Evolutionary conservation across 2,888 invertebrate genomes (phyloP), one percentile per base, ranked within the genome.

Genomic region (Phorcus lineatus): DNA sequence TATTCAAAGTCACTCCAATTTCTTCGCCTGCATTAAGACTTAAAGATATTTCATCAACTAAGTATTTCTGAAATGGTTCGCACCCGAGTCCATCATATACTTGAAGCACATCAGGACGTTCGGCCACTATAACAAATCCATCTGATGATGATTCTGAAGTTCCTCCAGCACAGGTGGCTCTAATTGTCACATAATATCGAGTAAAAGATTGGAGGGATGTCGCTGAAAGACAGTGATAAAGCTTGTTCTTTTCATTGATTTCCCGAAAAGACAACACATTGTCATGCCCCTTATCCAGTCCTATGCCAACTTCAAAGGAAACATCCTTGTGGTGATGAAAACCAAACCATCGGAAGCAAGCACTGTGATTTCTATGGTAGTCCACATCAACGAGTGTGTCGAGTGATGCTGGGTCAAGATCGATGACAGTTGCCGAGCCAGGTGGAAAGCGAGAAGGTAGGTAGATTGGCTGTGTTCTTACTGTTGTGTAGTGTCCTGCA

Each of bases 361-460:
- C 47, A 16, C 24, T 24, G 13, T 53, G 53, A 4, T 40, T 16
- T 22, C 19, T 40, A 16, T 74, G 74, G 52, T 22, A 74, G 52
- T 74, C 74, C 0, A 74, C 74, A 24, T 74, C 74, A 13, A 16
- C 11, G 1, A 67, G 9, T 11, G 52, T 24, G 17, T 78, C 67
- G 9, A 40, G 24, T 17, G 53, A 24, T 19, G 47, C 24, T 6
- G 81, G 79, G n/a, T 82, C 82, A 6, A 83, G 9, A 74, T 85
- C 86, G 19, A 67, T 24, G 3, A 86, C 81, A 7, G 80, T 52
- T 7, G 82, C 84, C 31, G 77, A 70, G 11, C 80, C 80, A 6
- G 86, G 84, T n/a, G 81, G 81, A 75, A 82, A 78, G 3, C 62
- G 57, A 0, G 85, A 85, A 3, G 86, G 83, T 57, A 86, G 36